Base-by-base conservation (phyloP, 2,113 vertebrate genomes). In the Phainopepla nitens region DNA sequence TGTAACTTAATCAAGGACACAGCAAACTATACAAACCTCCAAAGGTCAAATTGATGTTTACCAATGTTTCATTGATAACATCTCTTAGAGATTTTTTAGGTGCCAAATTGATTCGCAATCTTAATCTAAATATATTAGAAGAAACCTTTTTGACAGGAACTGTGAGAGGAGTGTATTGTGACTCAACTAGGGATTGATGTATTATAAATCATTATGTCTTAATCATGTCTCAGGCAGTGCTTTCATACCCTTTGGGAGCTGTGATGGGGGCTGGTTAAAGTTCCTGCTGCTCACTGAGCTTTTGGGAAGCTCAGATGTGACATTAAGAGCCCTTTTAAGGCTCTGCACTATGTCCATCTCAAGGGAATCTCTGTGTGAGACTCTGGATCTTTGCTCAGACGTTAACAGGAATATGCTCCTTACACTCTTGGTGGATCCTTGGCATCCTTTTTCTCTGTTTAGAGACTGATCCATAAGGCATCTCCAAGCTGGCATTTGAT, bases 131-230 rank as follows among this genome's bases (percentile, higher is more conserved):
- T 41, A 76, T 16, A 7, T 90, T 45, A 60, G 87, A 89, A 75
- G 35, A 88, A 82, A 41, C 3, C 8, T 91, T 92, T 80, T 28
- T 23, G 29, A 11, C 27, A 88, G 75, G 35, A 96, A 64, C 39
- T 41, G 64, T 62, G 44, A 72, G 50, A 92, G 28, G 45, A 82
- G 66, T 44, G 41, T 70, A 27, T 73, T 84, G 77, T 83, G 82
- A 58, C 8, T 92, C 9, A 68, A 57, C 11, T 19, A 69, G 76
- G 45, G 42, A 73, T 39, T 86, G 68, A 78, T 60, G 42, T 41
- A 20, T 61, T 91, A 68, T 72, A 93, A 94, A 94, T 82, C 87
- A 76, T 79, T 81, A n/a, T 58, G 64, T 85, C 54, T 93, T 85
- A 66, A 79, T 79, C 50, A n/a, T 1, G 1, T 90, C 42, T 93